These are phyloP conservation scores for Acanthopagrus latus DNA, from an alignment of 2,797 vertebrate genomes.

Conservation along the genomic window DNA sequence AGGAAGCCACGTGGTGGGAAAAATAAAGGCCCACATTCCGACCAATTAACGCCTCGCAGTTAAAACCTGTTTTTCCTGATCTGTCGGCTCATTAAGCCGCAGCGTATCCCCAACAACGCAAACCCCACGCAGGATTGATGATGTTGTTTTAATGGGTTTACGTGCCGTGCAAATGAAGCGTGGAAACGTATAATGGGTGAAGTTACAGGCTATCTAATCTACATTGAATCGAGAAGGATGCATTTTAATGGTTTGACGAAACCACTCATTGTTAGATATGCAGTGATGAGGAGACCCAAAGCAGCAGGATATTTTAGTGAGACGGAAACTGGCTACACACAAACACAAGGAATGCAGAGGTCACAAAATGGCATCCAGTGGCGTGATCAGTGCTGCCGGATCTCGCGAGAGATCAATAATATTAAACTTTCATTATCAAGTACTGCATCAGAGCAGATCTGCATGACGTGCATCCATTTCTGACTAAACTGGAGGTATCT, in stretches of 20 bases:
- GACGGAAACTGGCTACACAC: neutral
- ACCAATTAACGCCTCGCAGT: neutral
- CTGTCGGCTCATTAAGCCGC: neutral
- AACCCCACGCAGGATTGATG: neutral
- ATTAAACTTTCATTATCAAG: no score
- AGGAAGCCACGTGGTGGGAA: neutral
- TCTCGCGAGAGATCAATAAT: no score
- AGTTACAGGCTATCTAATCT: neutral
- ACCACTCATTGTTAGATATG: neutral
- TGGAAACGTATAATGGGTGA: neutral
- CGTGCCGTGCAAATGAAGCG: slow-evolving; percentile 27
- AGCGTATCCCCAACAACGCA: neutral
- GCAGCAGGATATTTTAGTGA: neutral
- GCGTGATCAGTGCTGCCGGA: no score
- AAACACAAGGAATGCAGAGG: neutral
- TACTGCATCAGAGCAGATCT: no score
- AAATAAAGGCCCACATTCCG: neutral
- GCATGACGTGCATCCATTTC: no score
- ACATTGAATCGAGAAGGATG: neutral
- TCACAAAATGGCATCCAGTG: neutral
- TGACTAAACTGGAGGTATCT: no score
- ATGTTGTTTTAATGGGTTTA: neutral
- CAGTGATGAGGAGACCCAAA: neutral
- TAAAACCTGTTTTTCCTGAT: slow-evolving; percentile 7
- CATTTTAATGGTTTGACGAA: neutral